These are phyloP conservation scores for Pseudorasbora parva DNA, from an alignment of 2,113 vertebrate species.

Conservation along the genomic window DNA sequence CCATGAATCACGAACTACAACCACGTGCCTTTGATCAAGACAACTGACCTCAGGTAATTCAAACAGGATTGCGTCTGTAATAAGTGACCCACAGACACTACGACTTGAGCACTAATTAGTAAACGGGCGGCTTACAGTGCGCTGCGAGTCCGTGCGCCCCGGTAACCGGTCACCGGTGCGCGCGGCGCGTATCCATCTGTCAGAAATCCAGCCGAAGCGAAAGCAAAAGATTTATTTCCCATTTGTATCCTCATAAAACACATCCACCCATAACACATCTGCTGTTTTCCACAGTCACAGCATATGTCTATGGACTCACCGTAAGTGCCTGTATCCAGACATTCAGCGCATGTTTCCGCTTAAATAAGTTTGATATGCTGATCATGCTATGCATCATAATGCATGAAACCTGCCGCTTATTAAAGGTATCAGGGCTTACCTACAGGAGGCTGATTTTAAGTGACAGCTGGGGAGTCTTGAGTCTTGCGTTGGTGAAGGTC, in stretches of 20 bases:
- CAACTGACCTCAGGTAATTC: background rate
- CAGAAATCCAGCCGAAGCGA: background rate
- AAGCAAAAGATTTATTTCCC: background rate
- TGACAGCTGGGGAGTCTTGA: constrained; percentile 18
- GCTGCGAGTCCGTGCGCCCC: constrained; percentile 26
- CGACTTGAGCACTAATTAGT: background rate
- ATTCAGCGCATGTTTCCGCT: background rate
- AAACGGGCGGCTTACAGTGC: background rate
- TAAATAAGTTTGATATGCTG: constrained; percentile 7
- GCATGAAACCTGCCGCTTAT: background rate
- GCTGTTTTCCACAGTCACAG: background rate
- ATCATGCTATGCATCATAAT: background rate
- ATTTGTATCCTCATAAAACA: background rate
- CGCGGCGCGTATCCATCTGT: constrained; percentile 32
- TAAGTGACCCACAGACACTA: background rate
- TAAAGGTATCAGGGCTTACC: constrained; percentile 28
- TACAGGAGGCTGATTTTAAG: background rate
- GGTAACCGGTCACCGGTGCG: constrained; percentile 40
- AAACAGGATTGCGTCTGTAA: background rate
- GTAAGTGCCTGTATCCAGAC: background rate
- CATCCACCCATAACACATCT: constrained; percentile 7
- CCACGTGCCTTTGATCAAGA: background rate
- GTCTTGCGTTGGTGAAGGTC: constrained; percentile 29
- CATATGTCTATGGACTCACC: background rate
- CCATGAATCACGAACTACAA: constrained; percentile 7